Base-by-base conservation (phyloP, 2,797 vertebrate species). In the Crocidura indochinensis region DNA sequence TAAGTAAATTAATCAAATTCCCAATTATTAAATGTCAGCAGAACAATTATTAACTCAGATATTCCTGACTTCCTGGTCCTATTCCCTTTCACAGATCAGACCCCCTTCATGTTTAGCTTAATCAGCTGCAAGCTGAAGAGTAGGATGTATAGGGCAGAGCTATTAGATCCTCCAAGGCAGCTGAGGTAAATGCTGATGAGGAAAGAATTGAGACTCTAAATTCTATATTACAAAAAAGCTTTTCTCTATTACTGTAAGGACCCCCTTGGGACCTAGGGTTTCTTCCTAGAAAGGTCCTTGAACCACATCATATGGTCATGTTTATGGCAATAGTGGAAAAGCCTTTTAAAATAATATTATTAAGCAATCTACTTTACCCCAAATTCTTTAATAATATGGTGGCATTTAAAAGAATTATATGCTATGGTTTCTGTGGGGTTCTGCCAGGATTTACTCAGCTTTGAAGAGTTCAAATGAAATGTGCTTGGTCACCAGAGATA, bases 301-400 rank as follows among this genome's bases (percentile, higher is more conserved):
- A 72, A 38, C 9, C 64, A 47, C 46, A 84, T 73, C 62, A 86
- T 49, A 81, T 90, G 87, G 20, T 60, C 44, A 73, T 19, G 51
- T 10, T 62, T 88, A 74, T 85, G 75, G 65, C 64, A 53, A 89
- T 53, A 60, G 46, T 56, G 80, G 85, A 77, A 93, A 46, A 53
- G 64, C 1, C 82, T 68, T 90, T 84, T 81, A 22, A 84, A 89
- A 49, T 60, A 67, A 60, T 31, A 76, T n/a, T 79, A 88, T 78
- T 65, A 91, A 86, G 74, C 49, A 87, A 83, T 65, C 75, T 60
- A 51, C 65, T 84, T 92, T 79, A 87, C 7, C 44, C 56, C 8
- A 81, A 77, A 88, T 89, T 87, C 31, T 84, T 91, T 88, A 92
- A 87, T 91, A 92, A 83, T 22, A 75, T 15, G 15, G 74, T 62